A percentile compares a stretch with the other conserved stretches of the same genome.
Evolutionary conservation across 1,140 invertebrate genomes (phyloP).

Genomic region (Rhysida immarginata): DNA sequence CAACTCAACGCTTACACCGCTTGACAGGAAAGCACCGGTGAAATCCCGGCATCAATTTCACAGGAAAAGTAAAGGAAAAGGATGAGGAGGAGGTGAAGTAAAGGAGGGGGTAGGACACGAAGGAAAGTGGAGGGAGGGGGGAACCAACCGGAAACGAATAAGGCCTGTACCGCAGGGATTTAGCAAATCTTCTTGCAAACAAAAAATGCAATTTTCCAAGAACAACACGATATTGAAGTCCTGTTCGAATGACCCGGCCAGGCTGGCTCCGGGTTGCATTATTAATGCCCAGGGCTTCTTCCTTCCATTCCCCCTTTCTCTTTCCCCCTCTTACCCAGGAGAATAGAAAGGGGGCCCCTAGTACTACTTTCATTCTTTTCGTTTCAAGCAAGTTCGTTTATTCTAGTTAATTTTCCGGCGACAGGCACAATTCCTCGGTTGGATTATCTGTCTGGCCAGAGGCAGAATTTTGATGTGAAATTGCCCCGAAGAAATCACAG

Average conservation of each 20-base stretch:
- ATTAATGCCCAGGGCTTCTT: no score
- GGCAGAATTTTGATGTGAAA: not conserved
- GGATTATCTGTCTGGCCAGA: not conserved
- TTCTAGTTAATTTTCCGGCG: not conserved
- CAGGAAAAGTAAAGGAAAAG: no score
- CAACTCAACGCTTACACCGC: not conserved
- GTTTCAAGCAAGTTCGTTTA: not conserved
- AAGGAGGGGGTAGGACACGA: no score
- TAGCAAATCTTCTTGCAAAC: not conserved
- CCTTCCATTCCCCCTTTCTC: no score
- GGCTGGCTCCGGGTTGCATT: not conserved
- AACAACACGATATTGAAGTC: not conserved
- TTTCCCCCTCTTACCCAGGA: no score
- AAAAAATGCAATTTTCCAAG: constrained; percentile 1
- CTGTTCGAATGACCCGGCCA: not conserved
- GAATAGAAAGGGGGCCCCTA: no score
- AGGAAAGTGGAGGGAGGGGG: no score
- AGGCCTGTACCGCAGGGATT: not conserved
- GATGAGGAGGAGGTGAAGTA: no score
- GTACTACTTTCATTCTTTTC: no score
- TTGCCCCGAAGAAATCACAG: not conserved
- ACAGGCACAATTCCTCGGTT: not conserved
- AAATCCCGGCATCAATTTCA: no score
- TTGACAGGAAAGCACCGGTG: no score
- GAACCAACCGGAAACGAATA: not conserved